Evolutionary conservation across 1,140 invertebrate species (phyloP), one percentile per base, ranked within the genome.

Genomic region (Ceratosolen fusciceps): DNA sequence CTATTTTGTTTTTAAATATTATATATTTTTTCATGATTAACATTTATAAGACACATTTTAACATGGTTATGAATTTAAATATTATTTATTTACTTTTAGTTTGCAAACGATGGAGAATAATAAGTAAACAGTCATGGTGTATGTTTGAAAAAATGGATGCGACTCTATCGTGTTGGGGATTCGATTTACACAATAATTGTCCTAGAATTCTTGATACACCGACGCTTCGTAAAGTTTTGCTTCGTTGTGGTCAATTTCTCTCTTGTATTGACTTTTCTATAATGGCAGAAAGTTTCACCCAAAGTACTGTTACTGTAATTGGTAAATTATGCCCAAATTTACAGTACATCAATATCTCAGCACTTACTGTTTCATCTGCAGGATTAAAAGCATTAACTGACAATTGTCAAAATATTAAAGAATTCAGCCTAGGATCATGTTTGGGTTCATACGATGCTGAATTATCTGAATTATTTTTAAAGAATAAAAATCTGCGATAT

Each of bases 301-400:
- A 81, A 60, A 89, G 87, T 58, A 87, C 88, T n/a, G 19, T 89
- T 16, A 86, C 85, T n/a, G 84, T 89, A 9, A 80, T 89, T 14
- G 86, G 83, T 0, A 88, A 86, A 81, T 77, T 88, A 7, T 89
- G 88, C 76, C 86, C 87, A 8, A 89, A 89, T 81, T 80, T 90
- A 19, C 83, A 85, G 31, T 82, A n/a, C 24, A 81, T 89, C 21
- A 81, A 90, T 78, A 65, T 87, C n/a, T 86, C 82, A 10, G 78
- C 72, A n/a, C 54, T 90, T 1, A 78, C 68, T 26, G 62, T 88
- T n/a, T 85, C 87, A 7, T 80, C 84, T 24, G 84, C 87, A 24
- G 88, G 88, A 71, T 85, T 90, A 68, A 52, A 81, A 73, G 82
- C 86, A 3, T 72, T 90, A 26, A 81, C 82, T 8, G 65, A 52